These are phyloP conservation scores for Galerucella calmariensis DNA, from an alignment of 2,888 invertebrate genomes.

Conservation along the genomic window DNA sequence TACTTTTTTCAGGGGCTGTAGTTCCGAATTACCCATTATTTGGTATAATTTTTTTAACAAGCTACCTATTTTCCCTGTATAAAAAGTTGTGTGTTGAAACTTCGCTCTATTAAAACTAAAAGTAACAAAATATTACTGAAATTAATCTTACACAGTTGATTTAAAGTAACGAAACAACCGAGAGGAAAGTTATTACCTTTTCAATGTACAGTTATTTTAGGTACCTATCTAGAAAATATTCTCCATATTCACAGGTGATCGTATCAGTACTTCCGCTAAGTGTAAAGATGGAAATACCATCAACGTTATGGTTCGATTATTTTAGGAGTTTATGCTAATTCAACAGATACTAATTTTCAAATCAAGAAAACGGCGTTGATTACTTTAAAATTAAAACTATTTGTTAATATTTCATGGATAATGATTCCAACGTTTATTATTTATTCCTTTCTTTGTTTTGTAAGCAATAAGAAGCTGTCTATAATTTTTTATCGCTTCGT, in stretches of 20 bases:
- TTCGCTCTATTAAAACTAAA: background rate
- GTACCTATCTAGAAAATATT: slow-evolving; percentile 46
- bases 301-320: slow-evolving; percentile 53
- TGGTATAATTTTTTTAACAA: no score
- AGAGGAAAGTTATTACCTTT: slow-evolving; percentile 42
- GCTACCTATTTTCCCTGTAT: no score
- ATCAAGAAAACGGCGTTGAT: slow-evolving; percentile 50
- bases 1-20: no score
- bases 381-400: slow-evolving; percentile 47
- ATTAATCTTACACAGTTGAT: slow-evolving; percentile 14
- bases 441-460: slow-evolving; percentile 38
- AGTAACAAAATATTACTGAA: background rate
- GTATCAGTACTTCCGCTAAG: slow-evolving; percentile 51
- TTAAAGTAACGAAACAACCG: slow-evolving; percentile 35
- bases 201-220: slow-evolving; percentile 44
- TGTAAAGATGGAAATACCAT: slow-evolving; percentile 49
- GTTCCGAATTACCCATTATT: no score
- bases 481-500: slow-evolving; percentile 39
- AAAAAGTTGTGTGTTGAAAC: no score
- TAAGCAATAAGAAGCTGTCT: slow-evolving; percentile 37
- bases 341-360: slow-evolving; percentile 44
- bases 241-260: slow-evolving; percentile 45
- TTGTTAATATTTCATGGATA: slow-evolving; percentile 54
- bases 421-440: slow-evolving; percentile 40
- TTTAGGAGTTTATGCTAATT: slow-evolving; percentile 58